Conservation (phyloP, 2,113 vertebrate genomes). For the Melanocharis versteri region DNA sequence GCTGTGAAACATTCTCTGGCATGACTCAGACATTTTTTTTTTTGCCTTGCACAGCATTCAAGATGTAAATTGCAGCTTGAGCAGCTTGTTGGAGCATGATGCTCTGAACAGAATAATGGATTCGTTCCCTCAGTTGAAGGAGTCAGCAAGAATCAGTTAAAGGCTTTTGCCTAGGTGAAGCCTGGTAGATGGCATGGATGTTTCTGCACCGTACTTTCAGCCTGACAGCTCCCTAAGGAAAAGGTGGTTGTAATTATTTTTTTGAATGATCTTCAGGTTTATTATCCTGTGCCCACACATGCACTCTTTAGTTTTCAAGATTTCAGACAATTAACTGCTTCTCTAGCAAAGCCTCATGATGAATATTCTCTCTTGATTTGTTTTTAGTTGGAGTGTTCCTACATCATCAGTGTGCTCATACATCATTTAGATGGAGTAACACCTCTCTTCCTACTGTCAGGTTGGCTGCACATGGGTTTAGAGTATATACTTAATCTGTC, state of each 20-base stretch:
- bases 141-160: neutral
- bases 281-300: neutral
- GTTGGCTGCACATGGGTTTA: neutral
- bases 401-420: neutral
- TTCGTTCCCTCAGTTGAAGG: neutral
- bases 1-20: neutral
- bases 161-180: neutral
- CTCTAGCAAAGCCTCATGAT: neutral
- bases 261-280: neutral
- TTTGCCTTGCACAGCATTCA: neutral
- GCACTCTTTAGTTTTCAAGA: neutral
- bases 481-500: neutral
- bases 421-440: neutral
- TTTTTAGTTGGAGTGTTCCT: constrained; percentile 1
- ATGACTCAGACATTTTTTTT: neutral
- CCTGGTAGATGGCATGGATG: neutral
- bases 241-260: neutral
- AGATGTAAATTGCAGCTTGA: neutral
- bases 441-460: neutral
- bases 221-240: neutral
- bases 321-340: neutral
- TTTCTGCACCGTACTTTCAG: neutral
- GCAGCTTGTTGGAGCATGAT: neutral
- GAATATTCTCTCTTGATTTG: neutral
- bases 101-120: neutral